These are phyloP conservation scores for Cygnus buccinator DNA, from an alignment of 2,113 vertebrate genomes.

Conservation along the genomic window DNA sequence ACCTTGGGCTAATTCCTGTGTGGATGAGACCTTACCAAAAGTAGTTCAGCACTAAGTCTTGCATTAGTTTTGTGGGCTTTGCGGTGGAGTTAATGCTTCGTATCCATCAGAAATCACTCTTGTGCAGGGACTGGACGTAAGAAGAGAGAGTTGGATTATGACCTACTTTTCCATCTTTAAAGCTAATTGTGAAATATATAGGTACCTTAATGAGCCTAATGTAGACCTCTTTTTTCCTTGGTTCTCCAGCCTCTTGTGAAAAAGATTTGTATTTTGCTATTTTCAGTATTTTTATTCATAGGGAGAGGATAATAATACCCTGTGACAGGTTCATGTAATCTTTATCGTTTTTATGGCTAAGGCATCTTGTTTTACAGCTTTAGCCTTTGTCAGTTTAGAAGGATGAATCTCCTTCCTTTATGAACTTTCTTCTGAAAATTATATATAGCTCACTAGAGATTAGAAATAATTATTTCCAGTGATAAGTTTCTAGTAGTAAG, in stretches of 20 bases:
- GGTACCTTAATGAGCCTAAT: neutral
- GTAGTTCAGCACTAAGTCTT: neutral
- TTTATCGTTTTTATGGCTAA: neutral
- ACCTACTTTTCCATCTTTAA: neutral
- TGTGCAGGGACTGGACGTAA: neutral
- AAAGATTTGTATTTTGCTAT: conserved; percentile 17
- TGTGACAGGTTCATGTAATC: neutral
- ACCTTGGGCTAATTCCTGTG: neutral
- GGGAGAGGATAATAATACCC: neutral
- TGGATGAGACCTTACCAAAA: neutral
- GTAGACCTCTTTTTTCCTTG: neutral
- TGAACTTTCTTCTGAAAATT: neutral
- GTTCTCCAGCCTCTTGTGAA: neutral
- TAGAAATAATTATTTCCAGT: conserved; percentile 17
- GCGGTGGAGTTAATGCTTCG: neutral
- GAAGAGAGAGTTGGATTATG: neutral
- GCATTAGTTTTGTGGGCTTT: neutral
- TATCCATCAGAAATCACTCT: neutral
- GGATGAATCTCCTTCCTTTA: conserved; percentile 23
- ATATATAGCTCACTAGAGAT: neutral
- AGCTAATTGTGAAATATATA: neutral
- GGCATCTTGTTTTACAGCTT: conserved; percentile 24
- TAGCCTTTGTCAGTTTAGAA: neutral
- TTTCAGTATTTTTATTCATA: neutral
- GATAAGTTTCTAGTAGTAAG: neutral